phyloP scores from a whole-genome alignment of 2,888 invertebrate genomes.

The Schizotus pectinicornis region DNA sequence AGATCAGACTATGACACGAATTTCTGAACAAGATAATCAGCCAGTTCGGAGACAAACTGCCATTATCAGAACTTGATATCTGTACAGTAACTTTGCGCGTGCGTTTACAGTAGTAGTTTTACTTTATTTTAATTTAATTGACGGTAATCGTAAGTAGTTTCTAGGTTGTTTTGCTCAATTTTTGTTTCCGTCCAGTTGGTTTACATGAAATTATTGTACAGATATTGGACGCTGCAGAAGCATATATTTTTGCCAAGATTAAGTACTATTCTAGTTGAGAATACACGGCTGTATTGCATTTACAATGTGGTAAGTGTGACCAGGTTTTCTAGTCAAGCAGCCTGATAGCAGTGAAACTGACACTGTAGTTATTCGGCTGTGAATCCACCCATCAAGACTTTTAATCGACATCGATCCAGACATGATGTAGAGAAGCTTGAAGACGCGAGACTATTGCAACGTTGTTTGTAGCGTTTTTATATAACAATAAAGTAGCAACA shows the following conservation, averaged over 20 bases:
- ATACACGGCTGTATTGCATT: slow-evolving; percentile 40
- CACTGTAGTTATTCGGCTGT: slow-evolving; percentile 45
- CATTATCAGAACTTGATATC: slow-evolving; percentile 22
- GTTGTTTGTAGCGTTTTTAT: slow-evolving; percentile 6
- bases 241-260: slow-evolving; percentile 18
- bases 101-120: not conserved
- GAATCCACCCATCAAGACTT: slow-evolving; percentile 45
- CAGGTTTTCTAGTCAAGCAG: slow-evolving; percentile 51
- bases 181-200: slow-evolving; percentile 13
- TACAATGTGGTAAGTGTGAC: slow-evolving; percentile 35
- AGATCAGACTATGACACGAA: slow-evolving; percentile 82
- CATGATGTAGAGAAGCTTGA: slow-evolving; percentile 3
- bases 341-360: slow-evolving; percentile 40
- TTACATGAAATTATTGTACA: slow-evolving; percentile 25
- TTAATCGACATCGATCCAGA: slow-evolving; percentile 31
- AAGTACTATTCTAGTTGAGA: not conserved
- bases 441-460: not conserved
- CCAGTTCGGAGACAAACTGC: slow-evolving; percentile 25
- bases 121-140: not conserved
- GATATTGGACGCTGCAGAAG: slow-evolving; percentile 16
- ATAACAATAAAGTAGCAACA: not conserved
- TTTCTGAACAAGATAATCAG: slow-evolving; percentile 62
- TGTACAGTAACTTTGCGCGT: slow-evolving; percentile 13
- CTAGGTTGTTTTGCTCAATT: slow-evolving; percentile 23
- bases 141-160: not conserved